These are phyloP conservation scores for Miltochrista miniata DNA, from an alignment of 2,888 invertebrate genomes.

Conservation along the genomic window DNA sequence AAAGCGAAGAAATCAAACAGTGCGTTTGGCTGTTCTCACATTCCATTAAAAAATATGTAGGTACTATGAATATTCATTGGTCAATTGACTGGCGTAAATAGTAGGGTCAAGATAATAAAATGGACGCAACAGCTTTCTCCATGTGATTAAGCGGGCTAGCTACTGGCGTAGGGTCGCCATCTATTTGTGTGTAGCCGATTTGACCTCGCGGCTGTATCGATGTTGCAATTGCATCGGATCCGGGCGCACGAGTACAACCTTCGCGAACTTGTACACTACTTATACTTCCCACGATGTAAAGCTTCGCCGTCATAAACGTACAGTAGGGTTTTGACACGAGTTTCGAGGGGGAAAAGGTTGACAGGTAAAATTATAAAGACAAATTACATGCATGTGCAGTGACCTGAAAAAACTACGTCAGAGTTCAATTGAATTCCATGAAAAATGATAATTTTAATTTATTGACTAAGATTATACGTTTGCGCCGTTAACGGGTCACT, in stretches of 20 bases:
- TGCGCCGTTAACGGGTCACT: too few relatives aligned
- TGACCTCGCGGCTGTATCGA: conserved; percentile 16
- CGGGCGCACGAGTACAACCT: background rate
- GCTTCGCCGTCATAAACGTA: too few relatives aligned
- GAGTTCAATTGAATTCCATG: too few relatives aligned
- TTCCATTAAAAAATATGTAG: conserved; percentile 7
- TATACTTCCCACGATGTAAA: too few relatives aligned
- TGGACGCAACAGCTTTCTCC: conserved; percentile 24
- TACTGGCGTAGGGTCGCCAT: conserved; percentile 25
- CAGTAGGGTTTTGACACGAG: too few relatives aligned
- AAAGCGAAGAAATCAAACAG: background rate
- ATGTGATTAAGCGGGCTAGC: conserved; percentile 15
- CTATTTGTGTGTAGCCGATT: background rate
- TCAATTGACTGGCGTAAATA: conserved; percentile 11
- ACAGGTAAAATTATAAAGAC: too few relatives aligned
- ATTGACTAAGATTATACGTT: too few relatives aligned
- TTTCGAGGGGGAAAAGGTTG: too few relatives aligned
- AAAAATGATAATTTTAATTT: too few relatives aligned
- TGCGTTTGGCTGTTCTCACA: conserved; percentile 4
- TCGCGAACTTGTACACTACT: background rate
- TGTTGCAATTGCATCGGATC: background rate
- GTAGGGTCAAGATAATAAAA: conserved; percentile 29
- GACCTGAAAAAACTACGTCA: too few relatives aligned
- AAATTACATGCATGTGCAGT: too few relatives aligned
- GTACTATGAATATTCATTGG: conserved; percentile 20